Evolutionary conservation across 2,888 invertebrate species (phyloP), one percentile per base, ranked within the genome.

Genomic region (Adineta ricciae): DNA sequence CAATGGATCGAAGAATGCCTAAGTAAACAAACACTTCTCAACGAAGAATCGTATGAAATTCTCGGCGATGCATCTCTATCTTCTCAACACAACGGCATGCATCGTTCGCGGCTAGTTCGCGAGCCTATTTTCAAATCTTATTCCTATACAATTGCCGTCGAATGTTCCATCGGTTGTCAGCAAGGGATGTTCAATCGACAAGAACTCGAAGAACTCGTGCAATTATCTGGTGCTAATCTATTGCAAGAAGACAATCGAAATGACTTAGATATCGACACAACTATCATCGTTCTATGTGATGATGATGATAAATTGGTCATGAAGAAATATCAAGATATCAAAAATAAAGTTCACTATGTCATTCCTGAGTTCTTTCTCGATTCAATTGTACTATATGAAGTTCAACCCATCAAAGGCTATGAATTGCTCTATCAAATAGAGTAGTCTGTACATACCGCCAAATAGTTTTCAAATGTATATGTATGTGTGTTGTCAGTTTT

Each of bases 1-100:
- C 64, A 64, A 64, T 64, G 64, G 64, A 64, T 64, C 19, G 64
- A 64, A 64, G 64, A 64, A 36, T 64, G 64, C 32, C 64, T 64
- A 7, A 64, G 4, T 64, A 64, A 64, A 32, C 36, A 64, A 27
- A 14, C 32, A 32, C 64, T 64, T 16, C 5, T 64, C 7, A 64
- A 64, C 32, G 64, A 64, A 64, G 64, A 64, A 16, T 32, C 64
- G 2, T 64, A 64, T 64, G 64, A 64, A 64, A 64, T 64, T 32
- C 32, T 32, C 32, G 64, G 64, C 7, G 64, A 64, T 64, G 64
- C 64, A 64, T 64, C 64, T 19, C 32, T 64, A 27, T 64, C 64
- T 32, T 32, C 32, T 16, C 32, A 64, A 64, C 64, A 64, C 32
- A 64, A 64, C 32, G 64, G 32, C 32, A 64, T 64, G 64, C 16